These are phyloP conservation scores for Labroides dimidiatus DNA, from an alignment of 2,797 vertebrate species.

Conservation along the genomic window DNA sequence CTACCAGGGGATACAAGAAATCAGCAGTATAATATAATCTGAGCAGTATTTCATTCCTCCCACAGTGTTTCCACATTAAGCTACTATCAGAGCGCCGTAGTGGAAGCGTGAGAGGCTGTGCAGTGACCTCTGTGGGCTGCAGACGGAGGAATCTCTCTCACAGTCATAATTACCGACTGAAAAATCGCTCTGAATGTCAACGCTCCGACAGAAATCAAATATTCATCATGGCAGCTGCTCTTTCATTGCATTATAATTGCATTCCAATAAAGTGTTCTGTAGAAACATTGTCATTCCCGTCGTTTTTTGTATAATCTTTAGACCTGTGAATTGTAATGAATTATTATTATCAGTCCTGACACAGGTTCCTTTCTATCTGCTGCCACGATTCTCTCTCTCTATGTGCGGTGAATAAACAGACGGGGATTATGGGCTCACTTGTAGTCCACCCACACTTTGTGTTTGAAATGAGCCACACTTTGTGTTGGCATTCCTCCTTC, in stretches of 20 bases:
- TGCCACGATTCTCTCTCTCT: conserved; percentile 17
- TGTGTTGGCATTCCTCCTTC: conserved; percentile 37
- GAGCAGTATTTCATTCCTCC: no score
- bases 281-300: conserved; percentile 39
- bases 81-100: neutral
- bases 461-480: conserved; percentile 46
- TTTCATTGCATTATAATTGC: conserved; percentile 31
- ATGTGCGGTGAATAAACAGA: conserved; percentile 55
- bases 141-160: conserved; percentile 14
- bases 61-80: neutral
- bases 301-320: conserved; percentile 41
- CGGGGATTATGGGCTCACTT: conserved; percentile 55
- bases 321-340: conserved; percentile 44
- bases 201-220: conserved; percentile 23
- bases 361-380: conserved; percentile 41
- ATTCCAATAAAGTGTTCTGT: conserved; percentile 41
- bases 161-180: conserved; percentile 26
- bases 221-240: conserved; percentile 24
- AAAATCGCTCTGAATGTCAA: conserved; percentile 28
- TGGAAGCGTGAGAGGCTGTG: conserved; percentile 7
- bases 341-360: conserved; percentile 55
- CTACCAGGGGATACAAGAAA: no score
- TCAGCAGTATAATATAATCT: no score
- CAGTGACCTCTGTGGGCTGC: conserved; percentile 4
- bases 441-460: conserved; percentile 57